Evolutionary conservation across 2,888 invertebrate genomes (phyloP).

Genomic region (Lasioglossum malachurum): DNA sequence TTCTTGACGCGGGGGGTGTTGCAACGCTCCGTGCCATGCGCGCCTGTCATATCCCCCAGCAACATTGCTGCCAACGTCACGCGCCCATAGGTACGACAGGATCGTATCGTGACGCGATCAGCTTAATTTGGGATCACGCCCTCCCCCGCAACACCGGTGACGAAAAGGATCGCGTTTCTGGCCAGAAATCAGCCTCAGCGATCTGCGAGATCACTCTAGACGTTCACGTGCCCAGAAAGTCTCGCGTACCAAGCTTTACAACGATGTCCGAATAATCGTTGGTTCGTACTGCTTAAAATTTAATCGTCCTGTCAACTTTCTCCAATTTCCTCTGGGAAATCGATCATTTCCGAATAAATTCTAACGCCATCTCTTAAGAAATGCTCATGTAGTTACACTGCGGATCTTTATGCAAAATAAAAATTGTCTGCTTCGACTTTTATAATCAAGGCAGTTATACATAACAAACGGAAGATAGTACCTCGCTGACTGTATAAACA

Average conservation of each 20-base stretch:
- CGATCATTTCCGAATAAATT: not conserved
- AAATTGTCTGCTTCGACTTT: too few species aligned
- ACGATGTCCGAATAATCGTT: not conserved
- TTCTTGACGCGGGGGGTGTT: constrained; percentile 84
- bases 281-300: not conserved
- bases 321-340: not conserved
- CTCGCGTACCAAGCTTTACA: too few species aligned
- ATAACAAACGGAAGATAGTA: too few species aligned
- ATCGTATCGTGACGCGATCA: constrained; percentile 67
- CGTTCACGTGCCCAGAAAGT: too few species aligned
- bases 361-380: not conserved
- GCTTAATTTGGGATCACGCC: constrained; percentile 62
- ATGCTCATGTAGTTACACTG: not conserved
- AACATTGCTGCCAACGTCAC: constrained; percentile 81
- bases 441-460: too few species aligned
- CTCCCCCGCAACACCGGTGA: not conserved
- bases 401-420: too few species aligned
- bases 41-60: constrained; percentile 83
- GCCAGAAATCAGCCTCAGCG: not conserved
- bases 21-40: constrained; percentile 82
- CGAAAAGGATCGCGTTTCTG: not conserved
- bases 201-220: too few species aligned
- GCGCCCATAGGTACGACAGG: constrained; percentile 75
- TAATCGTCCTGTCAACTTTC: too few species aligned
- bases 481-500: too few species aligned